Percentiles rank a stretch among this genome's conserved stretches.
Evolutionary conservation across 2,113 vertebrate species (phyloP).

Genomic region (Saiga tatarica): DNA sequence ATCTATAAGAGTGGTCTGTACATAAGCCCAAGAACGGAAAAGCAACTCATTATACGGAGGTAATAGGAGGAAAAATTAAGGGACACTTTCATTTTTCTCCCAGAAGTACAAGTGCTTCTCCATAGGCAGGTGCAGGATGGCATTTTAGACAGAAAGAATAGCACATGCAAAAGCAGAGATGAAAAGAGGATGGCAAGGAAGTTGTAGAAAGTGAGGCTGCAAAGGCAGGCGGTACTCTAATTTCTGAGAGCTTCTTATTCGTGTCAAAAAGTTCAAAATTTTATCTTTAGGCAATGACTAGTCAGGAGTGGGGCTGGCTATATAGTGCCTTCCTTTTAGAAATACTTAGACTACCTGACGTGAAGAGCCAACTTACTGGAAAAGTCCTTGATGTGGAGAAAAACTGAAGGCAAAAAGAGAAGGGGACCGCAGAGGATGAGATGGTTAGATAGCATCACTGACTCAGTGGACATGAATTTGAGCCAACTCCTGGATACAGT

Average conservation of each 20-base stretch:
- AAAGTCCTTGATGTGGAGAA: background rate
- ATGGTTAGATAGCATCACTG: background rate
- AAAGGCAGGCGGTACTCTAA: background rate
- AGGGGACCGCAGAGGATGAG: background rate
- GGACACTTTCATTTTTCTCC: background rate
- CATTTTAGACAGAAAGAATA: background rate
- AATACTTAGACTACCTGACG: background rate
- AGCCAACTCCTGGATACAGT: background rate
- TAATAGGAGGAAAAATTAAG: background rate
- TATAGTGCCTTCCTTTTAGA: background rate
- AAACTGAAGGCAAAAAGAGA: background rate
- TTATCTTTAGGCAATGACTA: background rate
- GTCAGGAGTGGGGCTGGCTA: background rate
- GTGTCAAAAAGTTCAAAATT: background rate
- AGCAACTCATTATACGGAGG: background rate
- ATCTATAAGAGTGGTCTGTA: background rate
- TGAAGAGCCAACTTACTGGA: background rate
- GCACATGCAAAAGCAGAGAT: background rate
- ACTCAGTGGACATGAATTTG: background rate
- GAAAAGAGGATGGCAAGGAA: background rate
- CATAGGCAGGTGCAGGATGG: background rate
- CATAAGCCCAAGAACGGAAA: background rate
- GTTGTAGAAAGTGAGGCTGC: background rate
- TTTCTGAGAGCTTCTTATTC: background rate
- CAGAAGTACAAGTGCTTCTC: background rate